Evolutionary conservation across 2,797 vertebrate species (phyloP).

Genomic region (Borostomias antarcticus): DNA sequence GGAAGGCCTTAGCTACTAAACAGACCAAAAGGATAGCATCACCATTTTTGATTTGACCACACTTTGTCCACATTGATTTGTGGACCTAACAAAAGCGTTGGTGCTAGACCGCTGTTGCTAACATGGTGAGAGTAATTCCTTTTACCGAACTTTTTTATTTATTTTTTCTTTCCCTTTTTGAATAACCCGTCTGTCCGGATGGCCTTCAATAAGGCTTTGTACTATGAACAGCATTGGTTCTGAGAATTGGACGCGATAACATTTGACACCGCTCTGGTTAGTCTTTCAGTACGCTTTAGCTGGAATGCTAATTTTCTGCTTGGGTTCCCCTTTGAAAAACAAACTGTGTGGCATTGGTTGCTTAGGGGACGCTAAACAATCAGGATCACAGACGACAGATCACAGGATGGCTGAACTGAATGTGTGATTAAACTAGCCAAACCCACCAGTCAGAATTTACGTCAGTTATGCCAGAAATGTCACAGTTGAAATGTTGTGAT

Average conservation of each 20-base stretch:
- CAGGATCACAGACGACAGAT: conserved; percentile 8
- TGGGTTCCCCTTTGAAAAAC: conserved; percentile 55
- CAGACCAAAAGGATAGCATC: not conserved
- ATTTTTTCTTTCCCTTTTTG: not conserved
- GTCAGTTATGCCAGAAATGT: not conserved
- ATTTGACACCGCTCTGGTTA: conserved; percentile 18
- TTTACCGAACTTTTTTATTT: not conserved
- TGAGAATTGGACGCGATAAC: not conserved
- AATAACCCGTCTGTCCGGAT: too few relatives aligned
- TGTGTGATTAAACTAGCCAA: not conserved
- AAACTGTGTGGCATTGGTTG: conserved; percentile 40
- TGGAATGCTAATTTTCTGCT: conserved; percentile 55
- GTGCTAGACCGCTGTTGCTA: too few relatives aligned
- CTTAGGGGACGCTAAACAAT: conserved; percentile 48
- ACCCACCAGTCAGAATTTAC: conserved; percentile 1
- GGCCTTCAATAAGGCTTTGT: not conserved
- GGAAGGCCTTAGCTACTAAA: too few relatives aligned
- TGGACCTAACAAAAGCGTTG: not conserved
- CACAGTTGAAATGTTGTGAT: not conserved
- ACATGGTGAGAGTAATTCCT: too few relatives aligned
- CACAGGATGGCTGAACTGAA: not conserved
- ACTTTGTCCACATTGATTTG: not conserved
- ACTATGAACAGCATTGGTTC: not conserved
- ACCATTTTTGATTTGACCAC: not conserved
- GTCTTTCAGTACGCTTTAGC: conserved; percentile 30